Percentiles rank a stretch among this genome's conserved stretches.
Conservation (phyloP, 2,888 invertebrate genomes). For the Limnephilus marmoratus region DNA sequence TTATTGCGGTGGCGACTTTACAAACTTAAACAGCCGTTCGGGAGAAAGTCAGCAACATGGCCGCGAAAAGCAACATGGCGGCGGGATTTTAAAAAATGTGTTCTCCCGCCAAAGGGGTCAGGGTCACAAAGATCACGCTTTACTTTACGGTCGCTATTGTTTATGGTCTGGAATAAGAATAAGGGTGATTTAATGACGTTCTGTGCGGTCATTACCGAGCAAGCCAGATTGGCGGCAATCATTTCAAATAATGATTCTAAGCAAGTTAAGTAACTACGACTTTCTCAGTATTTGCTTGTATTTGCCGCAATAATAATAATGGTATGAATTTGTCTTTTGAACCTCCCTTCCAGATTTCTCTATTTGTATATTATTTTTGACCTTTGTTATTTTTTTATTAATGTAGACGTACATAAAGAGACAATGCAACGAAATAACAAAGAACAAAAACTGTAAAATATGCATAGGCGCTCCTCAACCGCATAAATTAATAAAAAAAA, state of each 20-base stretch:
- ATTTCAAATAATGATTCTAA: background rate
- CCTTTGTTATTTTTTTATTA: background rate
- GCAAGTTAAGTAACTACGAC: background rate
- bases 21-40: slow-evolving; percentile 3
- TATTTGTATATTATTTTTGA: background rate
- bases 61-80: slow-evolving; percentile 15
- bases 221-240: background rate
- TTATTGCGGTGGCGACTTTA: slow-evolving; percentile 41
- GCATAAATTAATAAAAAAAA: no score
- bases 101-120: slow-evolving; percentile 29
- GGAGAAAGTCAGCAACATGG: slow-evolving; percentile 42
- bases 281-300: background rate
- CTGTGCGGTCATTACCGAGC: background rate
- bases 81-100: background rate
- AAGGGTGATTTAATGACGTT: background rate
- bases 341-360: background rate
- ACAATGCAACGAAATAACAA: no score
- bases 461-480: no score
- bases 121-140: slow-evolving; percentile 5
- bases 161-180: slow-evolving; percentile 5
- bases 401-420: no score
- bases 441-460: no score
- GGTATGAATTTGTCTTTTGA: background rate
- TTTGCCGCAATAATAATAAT: background rate
- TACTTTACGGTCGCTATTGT: background rate